Conservation (phyloP, 2,888 invertebrate genomes). For the Orthonychiurus folsomi region DNA sequence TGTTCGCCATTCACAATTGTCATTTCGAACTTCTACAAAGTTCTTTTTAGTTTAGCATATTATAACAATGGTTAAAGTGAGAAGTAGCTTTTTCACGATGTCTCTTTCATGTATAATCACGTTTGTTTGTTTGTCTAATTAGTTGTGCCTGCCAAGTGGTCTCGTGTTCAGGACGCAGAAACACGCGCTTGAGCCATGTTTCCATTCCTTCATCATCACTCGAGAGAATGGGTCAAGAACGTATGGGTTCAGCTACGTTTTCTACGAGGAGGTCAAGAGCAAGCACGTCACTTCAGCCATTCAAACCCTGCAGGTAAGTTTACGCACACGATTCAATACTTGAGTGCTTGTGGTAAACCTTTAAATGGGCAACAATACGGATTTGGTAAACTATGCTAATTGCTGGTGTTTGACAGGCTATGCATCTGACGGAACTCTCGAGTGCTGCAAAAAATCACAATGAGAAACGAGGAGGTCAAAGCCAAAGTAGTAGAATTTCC, state of each 20-base stretch:
- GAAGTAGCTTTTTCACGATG: too few relatives aligned
- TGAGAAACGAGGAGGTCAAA: slow-evolving; percentile 36
- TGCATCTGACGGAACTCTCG: slow-evolving; percentile 81
- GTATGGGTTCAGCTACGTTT: slow-evolving; percentile 89
- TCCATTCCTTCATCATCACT: slow-evolving; percentile 95
- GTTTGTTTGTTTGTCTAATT: too few relatives aligned
- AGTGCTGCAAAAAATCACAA: slow-evolving; percentile 58
- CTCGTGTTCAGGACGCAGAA: slow-evolving; percentile 90
- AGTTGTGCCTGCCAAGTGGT: slow-evolving; percentile 92
- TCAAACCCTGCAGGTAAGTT: slow-evolving; percentile 71
- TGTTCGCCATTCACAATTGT: too few relatives aligned
- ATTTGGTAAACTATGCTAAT: background rate
- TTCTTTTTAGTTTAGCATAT: too few relatives aligned
- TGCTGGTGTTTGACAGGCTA: slow-evolving; percentile 51
- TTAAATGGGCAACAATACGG: background rate
- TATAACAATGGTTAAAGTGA: too few relatives aligned
- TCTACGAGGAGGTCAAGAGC: slow-evolving; percentile 92
- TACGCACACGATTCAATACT: too few relatives aligned
- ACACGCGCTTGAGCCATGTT: slow-evolving; percentile 70
- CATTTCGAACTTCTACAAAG: too few relatives aligned
- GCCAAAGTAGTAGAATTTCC: slow-evolving; percentile 35
- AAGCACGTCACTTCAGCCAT: slow-evolving; percentile 88
- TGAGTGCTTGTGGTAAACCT: too few relatives aligned
- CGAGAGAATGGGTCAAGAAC: slow-evolving; percentile 90
- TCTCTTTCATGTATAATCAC: too few relatives aligned